Percentiles rank a stretch among this genome's conserved stretches.
Conservation (phyloP, 2,113 vertebrate species). For the Trinectes maculatus region DNA sequence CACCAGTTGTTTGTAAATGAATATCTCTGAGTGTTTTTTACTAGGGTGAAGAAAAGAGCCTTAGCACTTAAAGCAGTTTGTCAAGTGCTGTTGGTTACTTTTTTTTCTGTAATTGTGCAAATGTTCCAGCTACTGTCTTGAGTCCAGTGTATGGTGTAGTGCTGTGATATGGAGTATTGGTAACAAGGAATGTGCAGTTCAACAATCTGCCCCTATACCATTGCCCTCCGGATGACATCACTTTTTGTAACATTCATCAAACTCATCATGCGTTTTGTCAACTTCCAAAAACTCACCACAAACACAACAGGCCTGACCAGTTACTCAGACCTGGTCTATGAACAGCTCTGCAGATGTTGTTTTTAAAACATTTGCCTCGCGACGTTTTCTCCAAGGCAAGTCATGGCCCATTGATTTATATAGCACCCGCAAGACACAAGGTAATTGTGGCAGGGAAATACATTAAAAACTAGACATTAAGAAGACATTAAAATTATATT, state of each 20-base stretch:
- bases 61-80: no score
- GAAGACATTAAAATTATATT: not conserved
- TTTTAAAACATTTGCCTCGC: no score
- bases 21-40: conserved; percentile 8
- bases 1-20: not conserved
- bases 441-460: no score
- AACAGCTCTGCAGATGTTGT: no score
- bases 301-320: no score
- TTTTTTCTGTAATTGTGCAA: conserved; percentile 10
- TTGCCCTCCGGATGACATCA: no score
- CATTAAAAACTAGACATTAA: not conserved
- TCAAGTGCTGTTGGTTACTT: no score
- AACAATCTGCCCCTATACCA: no score
- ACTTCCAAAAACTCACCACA: no score
- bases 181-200: no score
- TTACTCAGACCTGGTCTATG: not conserved
- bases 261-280: no score
- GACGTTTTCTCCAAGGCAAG: not conserved
- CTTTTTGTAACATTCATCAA: no score
- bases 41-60: conserved; percentile 6
- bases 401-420: not conserved
- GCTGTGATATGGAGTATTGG: conserved; percentile 20
- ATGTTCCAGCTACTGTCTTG: not conserved
- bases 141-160: not conserved
- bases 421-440: not conserved